These are phyloP conservation scores for Omphaloscelis lunosa DNA, from an alignment of 2,888 invertebrate species.

Conservation along the genomic window DNA sequence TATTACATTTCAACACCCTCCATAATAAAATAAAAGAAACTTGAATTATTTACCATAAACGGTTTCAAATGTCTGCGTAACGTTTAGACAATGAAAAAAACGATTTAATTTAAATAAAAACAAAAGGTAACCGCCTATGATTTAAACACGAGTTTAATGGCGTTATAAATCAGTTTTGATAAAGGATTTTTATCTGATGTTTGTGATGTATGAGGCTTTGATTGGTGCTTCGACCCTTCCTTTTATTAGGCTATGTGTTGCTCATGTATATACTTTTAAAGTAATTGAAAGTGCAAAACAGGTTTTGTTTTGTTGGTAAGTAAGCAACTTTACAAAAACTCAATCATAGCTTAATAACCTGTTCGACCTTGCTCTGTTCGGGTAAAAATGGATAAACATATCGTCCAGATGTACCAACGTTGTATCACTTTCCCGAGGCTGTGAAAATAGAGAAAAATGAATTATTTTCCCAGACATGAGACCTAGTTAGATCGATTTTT, in stretches of 20 bases:
- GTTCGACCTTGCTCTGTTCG: no score
- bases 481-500: no score
- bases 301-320: background rate
- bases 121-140: constrained; percentile 72
- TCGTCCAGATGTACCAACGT: no score
- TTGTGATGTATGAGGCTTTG: constrained; percentile 74
- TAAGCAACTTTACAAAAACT: background rate
- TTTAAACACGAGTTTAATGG: constrained; percentile 82
- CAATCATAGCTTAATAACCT: no score
- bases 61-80: constrained; percentile 26
- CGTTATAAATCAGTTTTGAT: constrained; percentile 82
- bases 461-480: no score
- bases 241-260: background rate
- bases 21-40: background rate
- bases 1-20: constrained; percentile 22
- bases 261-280: background rate
- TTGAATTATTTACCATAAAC: constrained; percentile 44
- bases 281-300: background rate
- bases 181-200: constrained; percentile 72
- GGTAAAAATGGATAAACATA: no score
- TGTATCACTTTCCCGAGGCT: no score
- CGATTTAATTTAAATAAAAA: constrained; percentile 78
- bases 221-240: constrained; percentile 69
- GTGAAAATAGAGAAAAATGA: no score
- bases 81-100: constrained; percentile 74